These are phyloP conservation scores for Melanotaenia maccullochi DNA, from an alignment of 2,797 vertebrate species.

Conservation along the genomic window DNA sequence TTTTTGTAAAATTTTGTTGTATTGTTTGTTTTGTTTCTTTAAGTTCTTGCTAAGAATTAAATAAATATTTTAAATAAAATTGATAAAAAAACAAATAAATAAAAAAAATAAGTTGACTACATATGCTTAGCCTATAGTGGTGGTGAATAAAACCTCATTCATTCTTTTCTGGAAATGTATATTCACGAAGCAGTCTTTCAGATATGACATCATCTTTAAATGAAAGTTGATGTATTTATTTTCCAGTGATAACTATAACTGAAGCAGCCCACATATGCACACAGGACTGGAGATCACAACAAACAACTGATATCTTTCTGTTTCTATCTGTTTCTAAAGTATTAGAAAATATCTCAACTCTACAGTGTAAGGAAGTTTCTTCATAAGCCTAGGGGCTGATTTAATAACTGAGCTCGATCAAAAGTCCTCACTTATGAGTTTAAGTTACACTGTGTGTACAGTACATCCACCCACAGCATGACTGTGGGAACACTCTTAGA, in stretches of 20 bases:
- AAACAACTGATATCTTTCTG: background rate
- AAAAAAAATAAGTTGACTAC: background rate
- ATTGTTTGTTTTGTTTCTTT: too few species aligned
- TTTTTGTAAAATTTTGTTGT: too few species aligned
- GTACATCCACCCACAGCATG: conserved; percentile 50
- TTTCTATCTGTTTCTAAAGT: conserved; percentile 4
- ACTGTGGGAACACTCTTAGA: conserved; percentile 37
- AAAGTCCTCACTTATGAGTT: conserved; percentile 50
- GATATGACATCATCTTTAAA: conserved; percentile 2
- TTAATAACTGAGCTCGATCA: conserved; percentile 62
- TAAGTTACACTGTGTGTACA: conserved; percentile 48
- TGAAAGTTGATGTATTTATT: background rate
- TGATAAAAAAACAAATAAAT: too few species aligned
- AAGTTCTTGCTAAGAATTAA: too few species aligned
- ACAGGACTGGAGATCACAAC: background rate
- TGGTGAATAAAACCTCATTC: conserved; percentile 4
- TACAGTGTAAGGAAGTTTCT: conserved; percentile 16
- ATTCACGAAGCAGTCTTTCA: conserved; percentile 5
- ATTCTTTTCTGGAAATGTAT: background rate
- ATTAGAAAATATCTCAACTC: conserved; percentile 15
- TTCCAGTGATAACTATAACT: background rate
- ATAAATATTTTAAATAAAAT: too few species aligned
- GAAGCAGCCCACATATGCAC: conserved; percentile 6
- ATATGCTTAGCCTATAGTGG: background rate
- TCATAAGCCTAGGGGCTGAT: conserved; percentile 42